phyloP scores from a whole-genome alignment of 2,113 vertebrate genomes.

The Podarcis raffonei region DNA sequence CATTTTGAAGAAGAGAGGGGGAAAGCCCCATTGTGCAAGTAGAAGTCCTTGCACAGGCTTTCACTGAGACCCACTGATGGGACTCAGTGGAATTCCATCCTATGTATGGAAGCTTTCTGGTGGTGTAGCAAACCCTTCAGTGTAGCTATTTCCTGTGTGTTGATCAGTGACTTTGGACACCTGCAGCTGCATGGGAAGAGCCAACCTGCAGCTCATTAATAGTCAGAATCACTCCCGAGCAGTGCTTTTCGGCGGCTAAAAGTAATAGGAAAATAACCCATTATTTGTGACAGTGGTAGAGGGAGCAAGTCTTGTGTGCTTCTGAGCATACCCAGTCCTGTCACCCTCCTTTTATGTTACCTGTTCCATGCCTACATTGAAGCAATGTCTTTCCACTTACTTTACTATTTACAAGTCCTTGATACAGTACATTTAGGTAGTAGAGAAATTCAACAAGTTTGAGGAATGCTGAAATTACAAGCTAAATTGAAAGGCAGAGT shows the following conservation, averaged over 20 bases:
- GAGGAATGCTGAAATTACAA: not conserved
- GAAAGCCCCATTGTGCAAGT: too few species aligned
- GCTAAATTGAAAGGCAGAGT: not conserved
- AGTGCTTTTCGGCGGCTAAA: not conserved
- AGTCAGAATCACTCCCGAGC: not conserved
- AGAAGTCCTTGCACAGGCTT: too few species aligned
- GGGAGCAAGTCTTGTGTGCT: not conserved
- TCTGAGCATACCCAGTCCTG: not conserved
- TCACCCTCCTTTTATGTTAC: not conserved
- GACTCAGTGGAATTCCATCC: too few species aligned
- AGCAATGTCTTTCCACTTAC: not conserved
- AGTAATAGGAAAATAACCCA: not conserved
- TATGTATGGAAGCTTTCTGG: not conserved
- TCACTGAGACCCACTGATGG: too few species aligned
- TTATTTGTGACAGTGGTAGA: not conserved
- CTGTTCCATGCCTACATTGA: not conserved
- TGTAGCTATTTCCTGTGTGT: not conserved
- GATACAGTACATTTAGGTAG: not conserved
- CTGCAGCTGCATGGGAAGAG: not conserved
- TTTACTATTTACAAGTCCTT: not conserved
- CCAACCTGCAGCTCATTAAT: not conserved
- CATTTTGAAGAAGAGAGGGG: too few species aligned
- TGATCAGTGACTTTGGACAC: not conserved
- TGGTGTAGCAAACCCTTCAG: not conserved
- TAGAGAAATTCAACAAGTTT: not conserved